Base-by-base conservation (phyloP, 2,113 vertebrate species). In the Epinephelus cyanopodus region DNA sequence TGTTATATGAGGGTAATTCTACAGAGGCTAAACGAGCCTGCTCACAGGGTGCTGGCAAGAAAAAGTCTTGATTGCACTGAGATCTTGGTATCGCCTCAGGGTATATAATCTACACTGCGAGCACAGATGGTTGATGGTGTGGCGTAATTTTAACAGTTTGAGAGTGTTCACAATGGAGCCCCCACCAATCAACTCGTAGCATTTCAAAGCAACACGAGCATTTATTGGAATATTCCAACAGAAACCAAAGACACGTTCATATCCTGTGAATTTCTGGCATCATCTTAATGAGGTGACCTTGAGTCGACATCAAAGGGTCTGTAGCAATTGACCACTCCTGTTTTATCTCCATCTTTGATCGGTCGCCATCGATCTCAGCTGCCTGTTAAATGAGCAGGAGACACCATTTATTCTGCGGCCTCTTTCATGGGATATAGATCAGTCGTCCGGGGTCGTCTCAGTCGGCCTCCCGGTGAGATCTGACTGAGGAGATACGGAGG, bases 301-400 rank as follows among this genome's bases (percentile, higher is more conserved):
- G 79, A 68, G 60, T 77, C 10, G 15, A 48, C 80, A 64, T 86
- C 64, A 77, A 81, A 89, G 19, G 4, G 27, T 75, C 69, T 39
- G 70, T 18, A 47, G 77, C 29, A 21, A 87, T 88, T 89, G 85
- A 88, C 80, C 66, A 4, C 65, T 76, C 54, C 75, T n/a, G 60
- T 79, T 87, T 89, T 87, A 91, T 93, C 85, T 87, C 69, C 79
- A 75, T 83, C 88, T 92, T 86, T 87, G 85, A 93, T 88, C 78
- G 27, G 64, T 84, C 65, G 64, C 80, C 88, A 93, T 93, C 79
- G 87, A 93, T 93, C 81, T 83, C 62, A 10, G 79, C 82, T 71
- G 84, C 75, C 84, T 76, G 80, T 52, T 85, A 91, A 91, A 92
- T 87, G 86, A 91, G 84, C 81, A 37, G 66, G 87, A 77, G 85